Conservation (phyloP, 53 echinoderm and acorn worm genomes). For the Actinopyga echinites region DNA sequence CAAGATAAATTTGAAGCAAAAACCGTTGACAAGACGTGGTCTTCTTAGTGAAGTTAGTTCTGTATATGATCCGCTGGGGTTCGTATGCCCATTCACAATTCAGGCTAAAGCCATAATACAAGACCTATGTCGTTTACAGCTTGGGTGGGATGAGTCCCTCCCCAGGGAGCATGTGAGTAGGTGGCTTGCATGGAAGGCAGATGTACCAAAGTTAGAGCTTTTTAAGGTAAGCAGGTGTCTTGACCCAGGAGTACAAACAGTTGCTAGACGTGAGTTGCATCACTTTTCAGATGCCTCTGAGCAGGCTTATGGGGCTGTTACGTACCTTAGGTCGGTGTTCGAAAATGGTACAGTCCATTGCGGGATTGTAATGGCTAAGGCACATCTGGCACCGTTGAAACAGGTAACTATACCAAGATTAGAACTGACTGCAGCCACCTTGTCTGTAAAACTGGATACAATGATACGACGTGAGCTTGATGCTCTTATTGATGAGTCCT, state of each 20-base stretch:
- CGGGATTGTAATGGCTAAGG: constrained; percentile 42
- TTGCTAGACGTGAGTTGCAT: too few species aligned
- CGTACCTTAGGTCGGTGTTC: constrained; percentile 21
- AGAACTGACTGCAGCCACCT: constrained; percentile 56
- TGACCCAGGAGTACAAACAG: too few species aligned
- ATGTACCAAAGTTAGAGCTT: neutral
- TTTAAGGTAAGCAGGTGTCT: too few species aligned
- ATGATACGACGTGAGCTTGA: constrained; percentile 63
- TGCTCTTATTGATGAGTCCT: constrained; percentile 35
- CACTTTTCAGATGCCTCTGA: constrained; percentile 64
- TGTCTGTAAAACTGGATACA: constrained; percentile 51
- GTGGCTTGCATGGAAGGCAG: neutral
- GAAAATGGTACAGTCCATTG: constrained; percentile 10
- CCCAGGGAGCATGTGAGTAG: neutral
- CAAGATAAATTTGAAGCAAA: neutral
- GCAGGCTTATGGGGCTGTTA: constrained; percentile 41
- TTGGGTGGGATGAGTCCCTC: neutral
- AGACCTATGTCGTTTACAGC: neutral
- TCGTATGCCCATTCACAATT: neutral
- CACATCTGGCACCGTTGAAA: constrained; percentile 56
- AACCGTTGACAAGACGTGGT: constrained; percentile 10
- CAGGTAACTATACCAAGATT: constrained; percentile 61
- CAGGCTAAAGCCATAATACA: neutral
- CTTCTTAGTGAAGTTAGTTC: neutral
- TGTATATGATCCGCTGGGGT: neutral